Percentiles rank a stretch among this genome's conserved stretches.
Evolutionary conservation across 2,888 invertebrate species (phyloP).

Genomic region (Octodonta nipae): DNA sequence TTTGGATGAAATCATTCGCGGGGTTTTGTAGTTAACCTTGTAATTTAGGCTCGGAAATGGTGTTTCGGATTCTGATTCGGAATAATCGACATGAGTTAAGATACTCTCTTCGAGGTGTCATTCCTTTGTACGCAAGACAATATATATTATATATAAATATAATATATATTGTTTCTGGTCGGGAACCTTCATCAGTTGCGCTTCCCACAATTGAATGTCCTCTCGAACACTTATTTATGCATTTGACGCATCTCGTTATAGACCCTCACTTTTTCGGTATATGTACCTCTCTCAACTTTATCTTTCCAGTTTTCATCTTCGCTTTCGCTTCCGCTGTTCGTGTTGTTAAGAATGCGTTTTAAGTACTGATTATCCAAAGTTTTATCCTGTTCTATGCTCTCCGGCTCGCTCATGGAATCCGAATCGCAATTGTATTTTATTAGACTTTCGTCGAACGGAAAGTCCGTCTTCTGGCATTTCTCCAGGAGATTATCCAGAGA

Average conservation of each 20-base stretch:
- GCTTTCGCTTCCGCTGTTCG: slow-evolving; percentile 45
- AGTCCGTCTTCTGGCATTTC: slow-evolving; percentile 5
- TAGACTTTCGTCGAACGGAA: slow-evolving; percentile 37
- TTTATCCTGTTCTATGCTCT: no score
- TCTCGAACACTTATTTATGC: no score
- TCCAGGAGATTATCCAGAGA: slow-evolving; percentile 43
- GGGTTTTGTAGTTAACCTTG: slow-evolving; percentile 30
- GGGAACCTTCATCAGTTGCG: no score
- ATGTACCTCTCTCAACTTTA: slow-evolving; percentile 45
- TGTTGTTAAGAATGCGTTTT: no score
- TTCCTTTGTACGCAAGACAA: no score
- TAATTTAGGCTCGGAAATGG: slow-evolving; percentile 33
- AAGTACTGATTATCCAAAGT: slow-evolving; percentile 22
- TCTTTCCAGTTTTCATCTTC: slow-evolving; percentile 50
- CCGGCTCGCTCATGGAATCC: no score
- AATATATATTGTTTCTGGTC: no score
- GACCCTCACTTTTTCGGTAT: slow-evolving; percentile 48
- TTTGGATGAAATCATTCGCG: slow-evolving; percentile 31
- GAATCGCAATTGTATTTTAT: no score
- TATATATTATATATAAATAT: no score
- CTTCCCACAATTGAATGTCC: no score
- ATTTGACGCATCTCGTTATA: slow-evolving; percentile 54
- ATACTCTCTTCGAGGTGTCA: no score
- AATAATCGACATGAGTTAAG: slow-evolving; percentile 51
- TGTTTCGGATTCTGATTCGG: slow-evolving; percentile 45